These are phyloP conservation scores for Ormyrus thymus DNA, from an alignment of 2,888 invertebrate species.

Conservation along the genomic window DNA sequence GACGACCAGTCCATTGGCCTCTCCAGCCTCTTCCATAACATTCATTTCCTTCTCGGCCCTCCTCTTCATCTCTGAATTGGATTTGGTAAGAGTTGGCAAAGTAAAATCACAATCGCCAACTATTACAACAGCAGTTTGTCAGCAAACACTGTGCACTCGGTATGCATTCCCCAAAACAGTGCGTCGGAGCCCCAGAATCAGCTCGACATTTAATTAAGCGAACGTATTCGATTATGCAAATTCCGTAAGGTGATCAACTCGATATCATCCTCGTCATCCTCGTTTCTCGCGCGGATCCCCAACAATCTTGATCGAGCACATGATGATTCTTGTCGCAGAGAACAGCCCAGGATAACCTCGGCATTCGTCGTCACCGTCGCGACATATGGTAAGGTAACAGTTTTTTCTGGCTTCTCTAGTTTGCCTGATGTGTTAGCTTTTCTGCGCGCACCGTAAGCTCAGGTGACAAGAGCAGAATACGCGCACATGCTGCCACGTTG, in stretches of 20 bases:
- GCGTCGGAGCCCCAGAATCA: too few species aligned
- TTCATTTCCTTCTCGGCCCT: conserved; percentile 56
- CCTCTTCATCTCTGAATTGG: conserved; percentile 57
- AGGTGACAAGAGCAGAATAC: conserved; percentile 11
- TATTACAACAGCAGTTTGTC: too few species aligned
- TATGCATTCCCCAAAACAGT: too few species aligned
- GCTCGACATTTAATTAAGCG: too few species aligned
- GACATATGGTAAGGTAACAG: conserved; percentile 28
- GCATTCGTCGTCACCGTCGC: not conserved
- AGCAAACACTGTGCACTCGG: too few species aligned
- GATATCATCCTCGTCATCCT: conserved; percentile 1
- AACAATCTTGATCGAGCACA: not conserved
- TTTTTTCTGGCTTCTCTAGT: too few species aligned
- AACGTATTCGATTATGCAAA: conserved; percentile 19
- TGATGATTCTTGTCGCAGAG: not conserved
- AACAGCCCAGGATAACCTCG: conserved; percentile 1
- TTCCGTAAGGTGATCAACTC: conserved; percentile 1
- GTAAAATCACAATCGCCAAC: too few species aligned
- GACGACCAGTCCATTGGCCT: conserved; percentile 44
- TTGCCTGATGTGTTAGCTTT: not conserved
- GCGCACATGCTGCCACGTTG: conserved; percentile 57
- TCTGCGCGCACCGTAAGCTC: not conserved
- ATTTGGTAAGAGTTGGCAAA: conserved; percentile 24
- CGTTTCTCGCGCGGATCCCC: not conserved
- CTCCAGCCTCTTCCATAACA: conserved; percentile 55